These are phyloP conservation scores for Cephonodes hylas DNA, from an alignment of 2,888 invertebrate genomes.

Conservation along the genomic window DNA sequence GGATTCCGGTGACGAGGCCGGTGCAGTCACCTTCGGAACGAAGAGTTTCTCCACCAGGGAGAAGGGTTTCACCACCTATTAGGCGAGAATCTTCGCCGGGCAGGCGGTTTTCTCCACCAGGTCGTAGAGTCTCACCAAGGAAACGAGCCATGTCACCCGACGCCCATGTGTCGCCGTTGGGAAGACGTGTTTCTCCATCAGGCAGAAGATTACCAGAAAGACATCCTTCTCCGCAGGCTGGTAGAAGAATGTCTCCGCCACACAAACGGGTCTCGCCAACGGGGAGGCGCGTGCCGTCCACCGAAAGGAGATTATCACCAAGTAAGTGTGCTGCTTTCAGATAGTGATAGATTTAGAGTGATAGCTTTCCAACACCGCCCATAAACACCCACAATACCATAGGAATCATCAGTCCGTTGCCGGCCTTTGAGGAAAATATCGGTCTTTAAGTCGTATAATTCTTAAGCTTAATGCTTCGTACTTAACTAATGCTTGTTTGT, in stretches of 20 bases:
- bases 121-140: conserved; percentile 13
- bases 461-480: too few species aligned
- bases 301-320: background rate
- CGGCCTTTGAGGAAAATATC: too few species aligned
- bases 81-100: conserved; percentile 21
- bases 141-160: background rate
- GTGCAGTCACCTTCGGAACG: background rate
- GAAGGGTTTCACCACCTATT: conserved; percentile 26
- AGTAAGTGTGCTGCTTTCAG: too few species aligned
- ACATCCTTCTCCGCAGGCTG: conserved; percentile 29
- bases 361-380: too few species aligned
- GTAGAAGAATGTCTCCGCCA: conserved; percentile 26
- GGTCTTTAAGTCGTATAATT: too few species aligned
- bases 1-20: background rate
- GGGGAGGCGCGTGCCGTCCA: background rate
- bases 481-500: too few species aligned
- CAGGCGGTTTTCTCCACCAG: conserved; percentile 18
- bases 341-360: too few species aligned
- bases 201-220: conserved; percentile 25
- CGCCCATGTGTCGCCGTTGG: conserved; percentile 17
- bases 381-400: too few species aligned
- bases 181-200: conserved; percentile 24
- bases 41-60: conserved; percentile 19
- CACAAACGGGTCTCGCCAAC: conserved; percentile 14
- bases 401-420: too few species aligned